Percentiles rank a stretch among this genome's conserved stretches.
Evolutionary conservation across 2,888 invertebrate species (phyloP).

Genomic region (Tetragnatha montana): DNA sequence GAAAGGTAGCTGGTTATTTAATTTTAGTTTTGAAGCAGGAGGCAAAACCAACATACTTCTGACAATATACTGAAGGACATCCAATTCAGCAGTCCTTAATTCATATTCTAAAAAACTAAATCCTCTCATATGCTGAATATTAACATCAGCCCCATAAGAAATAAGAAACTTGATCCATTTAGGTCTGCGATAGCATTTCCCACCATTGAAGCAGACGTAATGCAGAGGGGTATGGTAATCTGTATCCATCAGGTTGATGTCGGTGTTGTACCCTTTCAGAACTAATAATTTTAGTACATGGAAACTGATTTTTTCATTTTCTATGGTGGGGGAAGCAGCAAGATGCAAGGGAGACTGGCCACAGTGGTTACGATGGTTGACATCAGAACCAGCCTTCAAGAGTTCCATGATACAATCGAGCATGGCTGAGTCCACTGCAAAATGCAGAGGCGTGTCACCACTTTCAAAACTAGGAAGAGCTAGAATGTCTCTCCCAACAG

Average conservation of each 20-base stretch:
- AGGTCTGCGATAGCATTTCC: slow-evolving; percentile 74
- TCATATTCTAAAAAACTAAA: slow-evolving; percentile 74
- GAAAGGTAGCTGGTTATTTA: slow-evolving; percentile 33
- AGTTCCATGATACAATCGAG: slow-evolving; percentile 74
- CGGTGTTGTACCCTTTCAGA: slow-evolving; percentile 74
- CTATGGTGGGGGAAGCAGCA: slow-evolving; percentile 73
- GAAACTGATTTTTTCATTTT: slow-evolving; percentile 73
- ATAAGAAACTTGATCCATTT: slow-evolving; percentile 75
- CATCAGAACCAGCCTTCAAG: slow-evolving; percentile 75
- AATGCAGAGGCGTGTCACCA: slow-evolving; percentile 75
- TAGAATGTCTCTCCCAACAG: slow-evolving; percentile 75
- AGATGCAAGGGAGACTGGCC: slow-evolving; percentile 75
- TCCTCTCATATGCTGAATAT: slow-evolving; percentile 74
- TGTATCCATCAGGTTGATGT: slow-evolving; percentile 74
- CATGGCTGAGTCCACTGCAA: slow-evolving; percentile 75
- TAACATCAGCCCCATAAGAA: slow-evolving; percentile 74
- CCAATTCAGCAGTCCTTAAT: slow-evolving; percentile 71
- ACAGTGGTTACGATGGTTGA: slow-evolving; percentile 74
- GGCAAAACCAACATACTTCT: slow-evolving; percentile 74
- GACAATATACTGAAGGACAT: slow-evolving; percentile 73
- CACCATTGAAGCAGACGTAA: slow-evolving; percentile 74
- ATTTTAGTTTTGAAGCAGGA: slow-evolving; percentile 73
- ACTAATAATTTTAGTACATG: slow-evolving; percentile 74
- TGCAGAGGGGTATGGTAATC: slow-evolving; percentile 74
- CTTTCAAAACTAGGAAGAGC: slow-evolving; percentile 75